A percentile compares a stretch with the other conserved stretches of the same genome.
Evolutionary conservation across 2,888 invertebrate genomes (phyloP).

Genomic region (Lasioglossum lativentre): DNA sequence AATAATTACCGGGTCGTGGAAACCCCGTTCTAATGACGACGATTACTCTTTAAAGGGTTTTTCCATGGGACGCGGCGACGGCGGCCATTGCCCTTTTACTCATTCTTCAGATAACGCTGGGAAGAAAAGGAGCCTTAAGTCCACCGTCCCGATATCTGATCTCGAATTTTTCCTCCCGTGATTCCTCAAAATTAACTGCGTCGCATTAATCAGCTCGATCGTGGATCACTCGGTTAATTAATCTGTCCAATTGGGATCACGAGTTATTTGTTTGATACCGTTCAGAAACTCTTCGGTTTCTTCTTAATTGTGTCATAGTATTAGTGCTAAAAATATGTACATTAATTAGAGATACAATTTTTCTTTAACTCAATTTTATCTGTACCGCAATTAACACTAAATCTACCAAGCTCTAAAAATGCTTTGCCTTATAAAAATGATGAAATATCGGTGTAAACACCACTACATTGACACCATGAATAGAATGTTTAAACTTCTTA

Average conservation of each 20-base stretch:
- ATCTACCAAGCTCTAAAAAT: too few relatives aligned
- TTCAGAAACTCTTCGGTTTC: neutral
- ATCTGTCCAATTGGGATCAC: neutral
- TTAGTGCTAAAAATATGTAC: too few relatives aligned
- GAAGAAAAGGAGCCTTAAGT: conserved; percentile 22
- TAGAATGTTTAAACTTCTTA: too few relatives aligned
- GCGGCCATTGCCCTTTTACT: conserved; percentile 27
- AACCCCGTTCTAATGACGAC: conserved; percentile 34
- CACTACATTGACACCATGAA: too few relatives aligned
- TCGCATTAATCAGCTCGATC: neutral
- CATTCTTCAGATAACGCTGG: conserved; percentile 42
- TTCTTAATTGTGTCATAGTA: too few relatives aligned
- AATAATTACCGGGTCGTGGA: conserved; percentile 47
- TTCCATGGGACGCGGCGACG: conserved; percentile 24
- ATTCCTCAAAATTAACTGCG: neutral
- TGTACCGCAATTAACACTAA: too few relatives aligned
- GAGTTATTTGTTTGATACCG: neutral
- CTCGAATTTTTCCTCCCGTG: neutral
- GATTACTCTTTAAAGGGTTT: conserved; percentile 48
- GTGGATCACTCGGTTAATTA: neutral
- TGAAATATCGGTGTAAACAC: too few relatives aligned
- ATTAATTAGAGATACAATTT: too few relatives aligned
- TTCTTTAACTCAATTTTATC: too few relatives aligned
- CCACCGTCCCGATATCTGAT: neutral
- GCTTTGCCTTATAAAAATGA: too few relatives aligned